Conservation (phyloP, 1,140 invertebrate species). For the Drosophila truncata region DNA sequence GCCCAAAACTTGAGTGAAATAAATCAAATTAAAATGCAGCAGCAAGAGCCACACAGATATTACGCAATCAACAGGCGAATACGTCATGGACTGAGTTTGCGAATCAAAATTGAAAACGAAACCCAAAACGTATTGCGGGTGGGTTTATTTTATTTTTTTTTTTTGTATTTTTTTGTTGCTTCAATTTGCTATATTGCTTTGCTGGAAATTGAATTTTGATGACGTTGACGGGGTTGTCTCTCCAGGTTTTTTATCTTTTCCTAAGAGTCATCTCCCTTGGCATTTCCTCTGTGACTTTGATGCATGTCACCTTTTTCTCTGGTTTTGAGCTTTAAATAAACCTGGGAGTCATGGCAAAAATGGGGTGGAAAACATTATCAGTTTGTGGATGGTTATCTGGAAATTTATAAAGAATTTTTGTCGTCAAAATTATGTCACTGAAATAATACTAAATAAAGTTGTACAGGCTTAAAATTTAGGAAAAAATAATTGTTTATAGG, state of each 20-base stretch:
- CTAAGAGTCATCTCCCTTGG: constrained; percentile 7
- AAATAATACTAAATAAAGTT: background rate
- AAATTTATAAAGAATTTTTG: background rate
- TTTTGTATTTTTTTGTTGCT: background rate
- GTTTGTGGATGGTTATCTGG: background rate
- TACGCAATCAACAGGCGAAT: constrained; percentile 72
- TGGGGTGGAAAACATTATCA: background rate
- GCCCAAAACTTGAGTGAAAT: constrained; percentile 11
- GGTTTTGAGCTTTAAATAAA: constrained; percentile 6
- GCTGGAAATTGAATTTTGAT: constrained; percentile 23
- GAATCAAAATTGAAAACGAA: constrained; percentile 46
- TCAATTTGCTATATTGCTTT: constrained; percentile 27
- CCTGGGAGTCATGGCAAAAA: background rate
- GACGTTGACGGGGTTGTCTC: background rate
- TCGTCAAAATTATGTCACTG: background rate
- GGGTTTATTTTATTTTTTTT: constrained; percentile 1
- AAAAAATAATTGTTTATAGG: background rate
- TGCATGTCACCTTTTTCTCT: constrained; percentile 5
- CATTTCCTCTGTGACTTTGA: constrained; percentile 16
- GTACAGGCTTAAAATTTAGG: background rate
- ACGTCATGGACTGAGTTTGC: constrained; percentile 46
- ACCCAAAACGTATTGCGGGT: constrained; percentile 13
- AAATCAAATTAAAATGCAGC: constrained; percentile 44
- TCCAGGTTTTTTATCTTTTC: constrained; percentile 1
- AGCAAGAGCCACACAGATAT: constrained; percentile 39